Percentiles rank a stretch among this genome's conserved stretches.
phyloP scores from a whole-genome alignment of 2,113 vertebrate species.

The Zosterops pallidus region DNA sequence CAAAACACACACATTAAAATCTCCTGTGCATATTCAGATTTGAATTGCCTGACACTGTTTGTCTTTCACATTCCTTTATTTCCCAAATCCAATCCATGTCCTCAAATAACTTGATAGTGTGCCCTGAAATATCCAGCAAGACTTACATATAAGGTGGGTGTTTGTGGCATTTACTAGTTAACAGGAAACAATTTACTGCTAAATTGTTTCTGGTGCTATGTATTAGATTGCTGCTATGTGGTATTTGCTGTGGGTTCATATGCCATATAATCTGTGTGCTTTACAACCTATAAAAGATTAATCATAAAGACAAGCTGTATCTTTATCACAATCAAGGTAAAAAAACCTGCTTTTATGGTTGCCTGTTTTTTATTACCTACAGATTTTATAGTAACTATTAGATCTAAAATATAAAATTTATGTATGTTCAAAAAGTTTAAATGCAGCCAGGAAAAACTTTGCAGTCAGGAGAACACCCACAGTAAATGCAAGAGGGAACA shows the following conservation, averaged over 20 bases:
- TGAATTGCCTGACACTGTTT: background rate
- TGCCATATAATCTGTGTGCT: slow-evolving; percentile 28
- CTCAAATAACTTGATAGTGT: background rate
- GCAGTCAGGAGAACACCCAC: slow-evolving; percentile 18
- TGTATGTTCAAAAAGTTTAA: slow-evolving; percentile 46
- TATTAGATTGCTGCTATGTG: background rate
- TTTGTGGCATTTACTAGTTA: slow-evolving; percentile 16
- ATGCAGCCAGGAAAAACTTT: slow-evolving; percentile 30
- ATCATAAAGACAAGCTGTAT: slow-evolving; percentile 54
- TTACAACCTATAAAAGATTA: slow-evolving; percentile 64
- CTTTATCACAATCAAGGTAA: slow-evolving; percentile 60
- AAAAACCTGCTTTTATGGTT: slow-evolving; percentile 60
- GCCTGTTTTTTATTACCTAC: slow-evolving; percentile 63
- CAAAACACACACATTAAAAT: background rate
- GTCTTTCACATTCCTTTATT: background rate
- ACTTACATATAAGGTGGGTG: background rate
- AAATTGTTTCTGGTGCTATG: background rate
- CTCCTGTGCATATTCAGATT: background rate
- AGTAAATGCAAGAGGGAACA: slow-evolving; percentile 1
- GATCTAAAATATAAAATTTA: slow-evolving; percentile 58
- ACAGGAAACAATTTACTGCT: background rate
- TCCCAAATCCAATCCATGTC: background rate
- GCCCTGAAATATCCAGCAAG: background rate
- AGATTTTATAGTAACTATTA: slow-evolving; percentile 70
- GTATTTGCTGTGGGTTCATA: background rate